Base-by-base conservation (phyloP, 2,113 vertebrate genomes). In the Columba livia region DNA sequence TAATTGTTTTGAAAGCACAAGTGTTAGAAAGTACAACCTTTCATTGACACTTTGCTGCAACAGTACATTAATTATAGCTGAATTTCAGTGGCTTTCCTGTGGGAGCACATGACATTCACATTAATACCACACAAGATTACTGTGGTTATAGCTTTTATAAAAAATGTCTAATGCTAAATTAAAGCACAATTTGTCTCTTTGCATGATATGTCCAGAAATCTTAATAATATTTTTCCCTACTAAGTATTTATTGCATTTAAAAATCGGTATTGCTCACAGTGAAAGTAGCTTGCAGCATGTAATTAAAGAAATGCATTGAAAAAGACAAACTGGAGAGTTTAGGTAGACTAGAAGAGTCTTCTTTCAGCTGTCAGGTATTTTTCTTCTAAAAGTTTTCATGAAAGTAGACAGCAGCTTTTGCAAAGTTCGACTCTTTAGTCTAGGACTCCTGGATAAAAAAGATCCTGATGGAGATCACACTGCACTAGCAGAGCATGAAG, bases 1-100 rank as follows among this genome's bases (percentile, higher is more conserved):
- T 94, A 96, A 94, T 92, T 94, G 88, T 89, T 96, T 96, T 74
- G 91, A 94, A 97, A 95, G 85, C 80, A 96, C 65, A 71, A 58
- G 36, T 47, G 80, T 28, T 86, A 44, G 66, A 80, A 91, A 65
- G 36, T 57, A 79, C 91, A 72, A 96, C 79, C 70, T 91, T 95
- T 96, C 73, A 48, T 13, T 73, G 91, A 79, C 72, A 85, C 54
- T 77, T 75, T 65, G 13, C 38, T 82, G 50, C 69, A 89, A 71
- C 28, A 13, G 47, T 61, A 85, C 78, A 65, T 89, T 89, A 91
- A 95, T 94, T 94, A 84, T 34, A 82, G 42, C 34, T 93, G 90
- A 92, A 95, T 92, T 93, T 67, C 80, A 82, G 2, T 77, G 23
- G 15, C 20, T 70, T 7, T 89, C 47, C 70, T 73, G 6, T 72